Conservation (phyloP, 2,797 vertebrate genomes). For the Tiaroga cobitis region DNA sequence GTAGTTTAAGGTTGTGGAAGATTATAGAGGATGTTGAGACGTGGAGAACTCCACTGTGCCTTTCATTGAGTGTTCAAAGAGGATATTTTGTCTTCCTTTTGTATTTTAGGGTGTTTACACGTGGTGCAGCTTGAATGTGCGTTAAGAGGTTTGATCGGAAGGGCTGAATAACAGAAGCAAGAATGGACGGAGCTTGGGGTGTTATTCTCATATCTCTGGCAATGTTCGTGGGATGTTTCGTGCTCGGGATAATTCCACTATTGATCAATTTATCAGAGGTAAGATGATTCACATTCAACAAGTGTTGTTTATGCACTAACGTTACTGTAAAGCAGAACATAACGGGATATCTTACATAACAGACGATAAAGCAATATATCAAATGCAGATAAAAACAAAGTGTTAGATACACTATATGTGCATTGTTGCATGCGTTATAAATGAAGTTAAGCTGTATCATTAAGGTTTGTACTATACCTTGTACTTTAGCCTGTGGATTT, state of each 20-base stretch:
- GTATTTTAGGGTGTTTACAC: background rate
- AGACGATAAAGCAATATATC: background rate
- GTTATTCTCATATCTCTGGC: conserved; percentile 77
- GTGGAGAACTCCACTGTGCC: conserved; percentile 4
- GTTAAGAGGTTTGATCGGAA: background rate
- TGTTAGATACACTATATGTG: too few relatives aligned
- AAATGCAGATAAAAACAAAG: background rate
- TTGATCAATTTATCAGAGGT: conserved; percentile 80
- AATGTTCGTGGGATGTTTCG: conserved; percentile 82
- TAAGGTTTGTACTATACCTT: background rate
- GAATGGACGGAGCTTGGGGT: conserved; percentile 79
- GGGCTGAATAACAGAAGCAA: conserved; percentile 1
- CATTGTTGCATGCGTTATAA: background rate
- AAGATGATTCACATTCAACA: conserved; percentile 45
- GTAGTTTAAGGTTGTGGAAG: background rate
- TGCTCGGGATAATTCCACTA: conserved; percentile 80
- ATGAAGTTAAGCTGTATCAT: background rate
- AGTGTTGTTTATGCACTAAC: background rate
- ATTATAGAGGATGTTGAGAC: background rate
- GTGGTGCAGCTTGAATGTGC: background rate
- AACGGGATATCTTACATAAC: background rate
- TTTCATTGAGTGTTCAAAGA: background rate
- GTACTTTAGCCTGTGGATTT: background rate
- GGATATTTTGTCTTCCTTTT: background rate
- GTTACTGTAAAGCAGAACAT: background rate